phyloP scores from a whole-genome alignment of 1,140 invertebrate species.

The Drosophila miranda region DNA sequence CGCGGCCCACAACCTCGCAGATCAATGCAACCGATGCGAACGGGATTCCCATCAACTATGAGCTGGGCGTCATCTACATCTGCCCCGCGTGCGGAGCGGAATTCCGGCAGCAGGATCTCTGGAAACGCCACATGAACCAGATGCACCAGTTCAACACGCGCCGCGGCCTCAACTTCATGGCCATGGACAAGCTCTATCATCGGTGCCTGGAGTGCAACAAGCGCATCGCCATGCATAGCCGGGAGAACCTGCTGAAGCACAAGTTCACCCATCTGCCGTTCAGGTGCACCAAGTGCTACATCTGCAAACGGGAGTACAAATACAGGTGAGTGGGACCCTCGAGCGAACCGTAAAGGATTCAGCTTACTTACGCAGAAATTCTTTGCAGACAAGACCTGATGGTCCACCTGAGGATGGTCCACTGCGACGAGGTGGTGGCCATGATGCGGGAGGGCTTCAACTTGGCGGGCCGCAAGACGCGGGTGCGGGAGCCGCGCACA shows the following conservation, averaged over 20 bases:
- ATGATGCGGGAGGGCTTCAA: conserved; percentile 63
- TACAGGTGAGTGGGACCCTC: conserved; percentile 48
- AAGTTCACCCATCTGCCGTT: conserved; percentile 79
- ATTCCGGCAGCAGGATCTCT: conserved; percentile 68
- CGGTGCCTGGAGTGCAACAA: conserved; percentile 73
- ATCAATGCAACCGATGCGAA: conserved; percentile 70
- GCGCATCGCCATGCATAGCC: conserved; percentile 77
- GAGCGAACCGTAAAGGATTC: no score
- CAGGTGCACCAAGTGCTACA: conserved; percentile 71
- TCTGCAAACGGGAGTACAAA: conserved; percentile 75
- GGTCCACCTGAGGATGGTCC: conserved; percentile 74
- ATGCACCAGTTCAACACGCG: conserved; percentile 71
- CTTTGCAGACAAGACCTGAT: conserved; percentile 69
- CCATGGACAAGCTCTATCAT: conserved; percentile 74
- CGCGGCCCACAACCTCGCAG: conserved; percentile 63
- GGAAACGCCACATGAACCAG: conserved; percentile 76
- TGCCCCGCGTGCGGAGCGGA: conserved; percentile 69
- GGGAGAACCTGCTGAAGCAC: conserved; percentile 76
- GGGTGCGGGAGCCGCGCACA: conserved; percentile 57
- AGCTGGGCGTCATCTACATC: conserved; percentile 74
- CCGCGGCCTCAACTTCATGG: conserved; percentile 69
- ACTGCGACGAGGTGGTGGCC: conserved; percentile 67
- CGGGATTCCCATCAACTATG: conserved; percentile 69
- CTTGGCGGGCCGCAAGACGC: conserved; percentile 57
- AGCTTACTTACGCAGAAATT: neutral